Evolutionary conservation across 2,888 invertebrate species (phyloP), one percentile per base, ranked within the genome.

Genomic region (Hipparchia sbordonii): DNA sequence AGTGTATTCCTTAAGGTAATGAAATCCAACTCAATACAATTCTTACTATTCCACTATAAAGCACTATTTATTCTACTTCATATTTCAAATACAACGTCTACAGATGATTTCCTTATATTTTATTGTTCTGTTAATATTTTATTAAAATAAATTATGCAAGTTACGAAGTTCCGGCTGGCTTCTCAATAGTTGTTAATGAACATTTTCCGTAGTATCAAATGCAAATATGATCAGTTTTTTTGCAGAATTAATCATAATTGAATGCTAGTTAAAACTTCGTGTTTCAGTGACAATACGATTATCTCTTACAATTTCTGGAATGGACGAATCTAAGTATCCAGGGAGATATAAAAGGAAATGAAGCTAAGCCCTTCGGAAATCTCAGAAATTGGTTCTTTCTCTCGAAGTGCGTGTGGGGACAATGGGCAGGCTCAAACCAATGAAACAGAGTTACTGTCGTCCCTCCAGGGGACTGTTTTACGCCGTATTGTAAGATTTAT

Each of bases 301-400:
- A 90, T 87, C 89, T 87, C 85, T 85, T 84, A 85, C 89, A 87
- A 89, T 91, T 92, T 92, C 91, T 90, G 91, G 90, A 91, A 91
- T 90, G 89, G 90, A 90, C 91, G 92, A 90, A 90, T 91, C 91
- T 91, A 71, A 92, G 91, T 92, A 89, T 89, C 92, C 87, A 84
- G 92, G 91, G 92, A 92, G 91, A 91, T 90, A 92, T 92, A 92
- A 92, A 92, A 92, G 91, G 90, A 92, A 92, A 92, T 92, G 92
- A 92, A 92, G 88, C 90, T 91, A 92, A 91, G 91, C 92, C 92
- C 92, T 92, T 92, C 89, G 92, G 91, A 91, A 92, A 91, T 92
- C 92, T 90, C 85, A 89, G 91, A 90, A 90, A 92, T 92, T 92
- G 92, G 89, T 88, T 68, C 88, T 90, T 90, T 90, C 88, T 89